phyloP scores from a whole-genome alignment of 2,113 vertebrate species.

The Marmota monax region DNA sequence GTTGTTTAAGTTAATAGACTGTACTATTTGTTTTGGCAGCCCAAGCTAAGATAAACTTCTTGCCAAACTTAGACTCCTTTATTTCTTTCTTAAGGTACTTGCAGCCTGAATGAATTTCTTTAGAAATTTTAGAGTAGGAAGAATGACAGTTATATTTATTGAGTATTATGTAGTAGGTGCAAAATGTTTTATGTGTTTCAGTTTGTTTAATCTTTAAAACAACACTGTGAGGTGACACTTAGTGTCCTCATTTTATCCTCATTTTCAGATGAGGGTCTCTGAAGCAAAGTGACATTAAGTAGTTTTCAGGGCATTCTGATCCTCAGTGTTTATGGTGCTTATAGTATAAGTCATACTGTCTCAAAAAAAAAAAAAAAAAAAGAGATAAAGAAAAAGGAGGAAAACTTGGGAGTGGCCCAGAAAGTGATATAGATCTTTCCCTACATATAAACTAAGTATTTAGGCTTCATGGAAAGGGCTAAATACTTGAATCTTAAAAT shows the following conservation, averaged over 20 bases:
- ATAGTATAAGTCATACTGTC: background rate
- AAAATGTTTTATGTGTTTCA: conserved; percentile 25
- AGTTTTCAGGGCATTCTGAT: background rate
- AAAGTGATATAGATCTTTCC: background rate
- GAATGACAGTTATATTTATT: conserved; percentile 13
- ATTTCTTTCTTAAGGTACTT: conserved; percentile 26
- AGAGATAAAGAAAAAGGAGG: background rate
- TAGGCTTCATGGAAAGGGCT: background rate
- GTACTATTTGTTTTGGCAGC: background rate
- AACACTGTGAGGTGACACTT: background rate
- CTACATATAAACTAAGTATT: background rate
- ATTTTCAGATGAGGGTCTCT: background rate
- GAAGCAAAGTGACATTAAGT: background rate
- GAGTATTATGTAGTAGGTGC: background rate
- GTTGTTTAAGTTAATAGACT: background rate
- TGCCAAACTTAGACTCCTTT: background rate
- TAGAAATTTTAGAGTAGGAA: conserved; percentile 44
- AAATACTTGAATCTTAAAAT: background rate
- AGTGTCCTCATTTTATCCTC: background rate
- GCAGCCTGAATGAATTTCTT: conserved; percentile 38
- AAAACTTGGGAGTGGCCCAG: conserved; percentile 27
- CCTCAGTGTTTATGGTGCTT: background rate
- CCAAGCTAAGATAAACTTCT: background rate
- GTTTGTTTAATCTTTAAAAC: conserved; percentile 59
- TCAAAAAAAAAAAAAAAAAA: background rate